Evolutionary conservation across 1,140 invertebrate species (phyloP), one percentile per base, ranked within the genome.

Genomic region (Aphelenchoides avenae): DNA sequence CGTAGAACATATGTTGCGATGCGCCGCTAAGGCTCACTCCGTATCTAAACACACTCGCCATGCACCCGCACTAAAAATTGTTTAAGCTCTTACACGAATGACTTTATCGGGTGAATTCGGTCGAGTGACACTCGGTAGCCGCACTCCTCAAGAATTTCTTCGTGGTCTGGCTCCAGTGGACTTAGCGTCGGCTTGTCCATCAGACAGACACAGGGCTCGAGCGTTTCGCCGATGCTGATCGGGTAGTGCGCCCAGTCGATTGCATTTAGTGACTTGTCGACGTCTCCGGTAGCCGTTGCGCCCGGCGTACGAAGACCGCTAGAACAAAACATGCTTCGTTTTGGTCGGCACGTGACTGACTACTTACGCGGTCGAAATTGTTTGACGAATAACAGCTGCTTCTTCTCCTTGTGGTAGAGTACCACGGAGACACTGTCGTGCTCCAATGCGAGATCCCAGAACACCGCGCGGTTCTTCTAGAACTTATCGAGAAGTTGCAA

Each of bases 101-200:
- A 84, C 56, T 85, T 84, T 41, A 96, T 81, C 78, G 84, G 82
- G 52, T 87, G 79, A 37, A 96, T 82, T 18, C 84, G 80, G 4
- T 84, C 81, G 1, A 85, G 20, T 0, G 85, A 82, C 1, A 91
- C 87, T 71, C 89, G 82, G 80, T 94, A 97, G 3, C 92, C 92
- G 80, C 90, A 94, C 79, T 96, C 92, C 79, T 96, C 92, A 9
- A 87, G 70, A 1, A 96, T 82, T 78, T 97, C 92, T 62, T 89
- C 87, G 54, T 82, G 83, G 0, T 89, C 90, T 61, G 90, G 91
- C 77, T 92, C 85, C 41, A 80, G 81, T 39, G 87, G 75, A 34
- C 85, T 68, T 56, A 85, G 84, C 41, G 87, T 78, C 27, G 40
- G 30, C 76, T 95, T 94, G 77, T 96, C 91, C 20, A 94, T 84